These are phyloP conservation scores for Melolontha melolontha DNA, from an alignment of 2,888 invertebrate genomes.

Conservation along the genomic window DNA sequence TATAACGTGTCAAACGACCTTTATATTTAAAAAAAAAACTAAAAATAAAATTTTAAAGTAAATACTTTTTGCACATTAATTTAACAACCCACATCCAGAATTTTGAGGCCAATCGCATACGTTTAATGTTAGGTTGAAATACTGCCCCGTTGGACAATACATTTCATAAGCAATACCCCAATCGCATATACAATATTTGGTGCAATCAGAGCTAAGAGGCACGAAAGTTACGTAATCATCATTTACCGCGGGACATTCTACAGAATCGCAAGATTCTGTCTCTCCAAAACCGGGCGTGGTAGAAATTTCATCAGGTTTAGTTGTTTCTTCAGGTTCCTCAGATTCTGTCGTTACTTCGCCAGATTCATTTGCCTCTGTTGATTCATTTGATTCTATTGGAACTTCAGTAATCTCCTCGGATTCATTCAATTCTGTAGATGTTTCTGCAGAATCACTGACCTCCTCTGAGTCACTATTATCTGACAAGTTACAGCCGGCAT, in stretches of 20 bases:
- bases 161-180: conserved; percentile 8
- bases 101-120: conserved; percentile 5
- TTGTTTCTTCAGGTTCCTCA: conserved; percentile 1
- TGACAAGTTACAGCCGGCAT: too few relatives aligned
- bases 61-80: background rate
- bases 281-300: background rate
- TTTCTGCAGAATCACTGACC: too few relatives aligned
- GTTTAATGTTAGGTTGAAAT: conserved; percentile 6
- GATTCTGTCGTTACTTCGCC: background rate
- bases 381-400: background rate
- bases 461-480: too few relatives aligned
- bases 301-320: background rate
- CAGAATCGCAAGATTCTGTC: too few relatives aligned
- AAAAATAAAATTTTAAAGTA: too few relatives aligned
- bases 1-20: too few relatives aligned
- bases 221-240: background rate
- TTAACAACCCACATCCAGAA: conserved; percentile 3
- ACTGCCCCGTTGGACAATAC: background rate
- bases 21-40: too few relatives aligned
- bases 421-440: too few relatives aligned
- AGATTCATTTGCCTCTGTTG: background rate
- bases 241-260: conserved; percentile 5
- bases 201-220: conserved; percentile 10
- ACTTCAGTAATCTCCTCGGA: background rate
- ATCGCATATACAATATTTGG: conserved; percentile 2